phyloP scores from a whole-genome alignment of 2,797 vertebrate species.

The Squalus acanthias region DNA sequence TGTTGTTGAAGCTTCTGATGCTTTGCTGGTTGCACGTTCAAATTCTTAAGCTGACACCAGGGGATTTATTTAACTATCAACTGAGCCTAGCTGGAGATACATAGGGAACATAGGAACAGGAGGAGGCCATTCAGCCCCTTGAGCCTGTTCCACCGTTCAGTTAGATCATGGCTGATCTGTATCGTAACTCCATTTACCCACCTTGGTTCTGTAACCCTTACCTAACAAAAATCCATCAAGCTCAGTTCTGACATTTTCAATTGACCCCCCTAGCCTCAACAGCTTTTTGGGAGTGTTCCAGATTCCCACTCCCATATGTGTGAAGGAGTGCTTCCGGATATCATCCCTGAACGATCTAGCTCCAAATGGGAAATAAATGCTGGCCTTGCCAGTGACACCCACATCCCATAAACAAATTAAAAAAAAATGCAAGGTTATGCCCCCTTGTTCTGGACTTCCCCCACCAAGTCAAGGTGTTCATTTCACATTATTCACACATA shows the following conservation, averaged over 20 bases:
- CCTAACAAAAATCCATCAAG: neutral
- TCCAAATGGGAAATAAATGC: neutral
- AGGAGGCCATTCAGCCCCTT: neutral
- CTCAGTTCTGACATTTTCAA: neutral
- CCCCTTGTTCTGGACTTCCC: neutral
- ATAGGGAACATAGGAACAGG: neutral
- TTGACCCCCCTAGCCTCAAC: too few species aligned
- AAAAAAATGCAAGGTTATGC: neutral
- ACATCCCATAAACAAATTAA: too few species aligned
- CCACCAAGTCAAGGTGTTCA: neutral
- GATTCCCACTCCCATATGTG: neutral
- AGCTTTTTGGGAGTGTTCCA: neutral
- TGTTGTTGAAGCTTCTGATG: neutral
- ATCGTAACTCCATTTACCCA: too few species aligned
- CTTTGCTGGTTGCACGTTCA: neutral
- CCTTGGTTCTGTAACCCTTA: neutral
- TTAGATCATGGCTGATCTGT: neutral
- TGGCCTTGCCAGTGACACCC: too few species aligned
- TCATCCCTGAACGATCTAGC: neutral
- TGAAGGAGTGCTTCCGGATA: neutral
- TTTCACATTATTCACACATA: neutral
- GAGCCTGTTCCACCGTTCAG: neutral
- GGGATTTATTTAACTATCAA: neutral
- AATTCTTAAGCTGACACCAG: neutral
- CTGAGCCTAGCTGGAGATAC: neutral